A percentile compares a stretch with the other conserved stretches of the same genome.
Evolutionary conservation across 2,888 invertebrate genomes (phyloP).

Genomic region (Drosophila parthenogenetica): DNA sequence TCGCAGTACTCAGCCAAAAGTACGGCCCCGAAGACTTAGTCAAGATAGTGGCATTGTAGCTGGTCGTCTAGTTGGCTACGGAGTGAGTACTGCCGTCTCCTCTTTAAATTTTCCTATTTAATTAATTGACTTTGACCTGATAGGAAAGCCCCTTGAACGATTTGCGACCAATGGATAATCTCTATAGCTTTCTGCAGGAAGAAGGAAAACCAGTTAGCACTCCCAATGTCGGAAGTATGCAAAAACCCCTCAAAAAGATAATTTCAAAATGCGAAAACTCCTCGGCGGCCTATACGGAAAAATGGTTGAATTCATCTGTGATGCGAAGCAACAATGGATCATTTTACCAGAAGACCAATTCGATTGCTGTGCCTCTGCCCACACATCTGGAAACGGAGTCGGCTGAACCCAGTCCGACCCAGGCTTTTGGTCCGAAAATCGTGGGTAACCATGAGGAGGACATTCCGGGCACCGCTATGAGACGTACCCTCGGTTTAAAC

Average conservation of each 20-base stretch:
- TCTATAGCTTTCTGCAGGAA: slow-evolving; percentile 61
- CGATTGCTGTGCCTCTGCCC: slow-evolving; percentile 74
- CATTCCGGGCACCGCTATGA: slow-evolving; percentile 85
- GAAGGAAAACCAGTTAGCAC: slow-evolving; percentile 44
- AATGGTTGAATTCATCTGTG: slow-evolving; percentile 75
- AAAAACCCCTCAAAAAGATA: slow-evolving; percentile 38
- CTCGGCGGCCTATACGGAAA: slow-evolving; percentile 70
- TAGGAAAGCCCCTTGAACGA: slow-evolving; percentile 70
- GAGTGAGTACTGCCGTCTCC: slow-evolving; percentile 55
- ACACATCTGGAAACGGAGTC: slow-evolving; percentile 82
- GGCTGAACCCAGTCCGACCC: slow-evolving; percentile 83
- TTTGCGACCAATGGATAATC: slow-evolving; percentile 42
- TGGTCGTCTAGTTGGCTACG: slow-evolving; percentile 75
- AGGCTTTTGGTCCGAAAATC: slow-evolving; percentile 86
- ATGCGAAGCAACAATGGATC: slow-evolving; percentile 54
- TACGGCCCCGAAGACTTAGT: slow-evolving; percentile 81
- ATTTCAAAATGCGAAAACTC: slow-evolving; percentile 27
- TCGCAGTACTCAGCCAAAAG: slow-evolving; percentile 59
- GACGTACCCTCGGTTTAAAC: slow-evolving; percentile 76
- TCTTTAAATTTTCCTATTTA: background rate
- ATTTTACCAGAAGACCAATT: slow-evolving; percentile 59
- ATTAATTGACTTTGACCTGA: background rate
- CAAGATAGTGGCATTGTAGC: slow-evolving; percentile 84
- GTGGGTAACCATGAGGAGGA: slow-evolving; percentile 80
- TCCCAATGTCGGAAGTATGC: slow-evolving; percentile 17